These are phyloP conservation scores for Takifugu flavidus DNA, from an alignment of 2,113 vertebrate genomes.

Conservation along the genomic window DNA sequence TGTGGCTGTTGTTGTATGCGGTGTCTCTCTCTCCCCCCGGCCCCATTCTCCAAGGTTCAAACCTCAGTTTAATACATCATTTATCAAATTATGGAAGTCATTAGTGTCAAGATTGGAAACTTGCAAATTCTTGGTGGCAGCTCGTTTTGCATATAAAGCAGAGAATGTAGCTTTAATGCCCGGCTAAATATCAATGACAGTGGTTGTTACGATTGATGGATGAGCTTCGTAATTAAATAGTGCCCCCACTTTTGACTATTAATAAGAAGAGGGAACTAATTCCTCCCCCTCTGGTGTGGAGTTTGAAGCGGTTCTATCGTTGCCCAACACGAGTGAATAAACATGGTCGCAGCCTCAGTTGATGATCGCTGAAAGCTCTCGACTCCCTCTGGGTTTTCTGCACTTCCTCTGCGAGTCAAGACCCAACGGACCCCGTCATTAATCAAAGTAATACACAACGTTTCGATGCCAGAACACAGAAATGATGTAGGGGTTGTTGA, in stretches of 20 bases:
- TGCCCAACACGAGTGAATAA: constrained; percentile 39
- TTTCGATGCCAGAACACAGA: not conserved
- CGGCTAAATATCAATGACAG: constrained; percentile 89
- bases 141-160: constrained; percentile 89
- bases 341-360: constrained; percentile 8
- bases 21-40: constrained; percentile 13
- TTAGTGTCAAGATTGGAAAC: constrained; percentile 88
- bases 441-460: not conserved
- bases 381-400: not conserved
- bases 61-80: constrained; percentile 84
- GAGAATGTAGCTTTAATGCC: constrained; percentile 72
- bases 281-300: constrained; percentile 25
- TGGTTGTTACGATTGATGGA: constrained; percentile 88
- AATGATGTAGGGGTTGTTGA: too few species aligned
- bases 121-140: constrained; percentile 85
- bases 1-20: constrained; percentile 54
- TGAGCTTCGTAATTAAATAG: constrained; percentile 84
- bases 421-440: not conserved
- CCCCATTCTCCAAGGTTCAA: constrained; percentile 77
- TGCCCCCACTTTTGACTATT: constrained; percentile 72
- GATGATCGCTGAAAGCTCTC: constrained; percentile 19
- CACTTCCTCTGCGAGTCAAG: not conserved
- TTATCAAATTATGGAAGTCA: constrained; percentile 94
- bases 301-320: constrained; percentile 37
- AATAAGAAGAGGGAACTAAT: constrained; percentile 71